phyloP scores from a whole-genome alignment of 2,797 vertebrate genomes.

The Chaenodraco wilsoni region DNA sequence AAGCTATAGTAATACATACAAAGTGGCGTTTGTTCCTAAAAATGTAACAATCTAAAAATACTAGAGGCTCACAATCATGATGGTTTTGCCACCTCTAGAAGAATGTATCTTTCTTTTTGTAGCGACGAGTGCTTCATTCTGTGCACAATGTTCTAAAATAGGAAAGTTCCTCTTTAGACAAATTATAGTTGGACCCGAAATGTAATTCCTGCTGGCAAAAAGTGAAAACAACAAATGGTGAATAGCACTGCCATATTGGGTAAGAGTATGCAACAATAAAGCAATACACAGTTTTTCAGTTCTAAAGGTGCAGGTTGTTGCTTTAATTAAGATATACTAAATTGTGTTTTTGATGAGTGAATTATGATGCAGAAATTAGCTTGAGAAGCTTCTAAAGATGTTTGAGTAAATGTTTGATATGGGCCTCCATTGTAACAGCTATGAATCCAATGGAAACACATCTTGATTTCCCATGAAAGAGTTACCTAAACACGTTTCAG shows the following conservation, averaged over 20 bases:
- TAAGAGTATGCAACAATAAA: neutral
- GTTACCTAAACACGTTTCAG: neutral
- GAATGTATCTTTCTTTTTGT: neutral
- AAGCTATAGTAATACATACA: neutral
- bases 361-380: neutral
- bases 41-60: neutral
- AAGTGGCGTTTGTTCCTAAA: neutral
- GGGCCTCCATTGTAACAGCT: neutral
- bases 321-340: conserved; percentile 6
- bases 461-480: neutral
- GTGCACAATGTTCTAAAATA: neutral
- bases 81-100: neutral
- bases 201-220: no score
- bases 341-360: no score
- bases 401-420: neutral
- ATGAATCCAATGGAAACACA: neutral
- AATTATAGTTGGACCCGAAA: neutral
- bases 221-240: neutral
- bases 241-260: no score
- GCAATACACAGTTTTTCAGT: neutral
- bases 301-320: neutral
- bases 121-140: neutral
- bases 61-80: neutral
- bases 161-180: neutral
- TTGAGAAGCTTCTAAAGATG: neutral